These are phyloP conservation scores for Hirtodrosophila histrioides DNA, from an alignment of 2,888 invertebrate genomes.

Conservation along the genomic window DNA sequence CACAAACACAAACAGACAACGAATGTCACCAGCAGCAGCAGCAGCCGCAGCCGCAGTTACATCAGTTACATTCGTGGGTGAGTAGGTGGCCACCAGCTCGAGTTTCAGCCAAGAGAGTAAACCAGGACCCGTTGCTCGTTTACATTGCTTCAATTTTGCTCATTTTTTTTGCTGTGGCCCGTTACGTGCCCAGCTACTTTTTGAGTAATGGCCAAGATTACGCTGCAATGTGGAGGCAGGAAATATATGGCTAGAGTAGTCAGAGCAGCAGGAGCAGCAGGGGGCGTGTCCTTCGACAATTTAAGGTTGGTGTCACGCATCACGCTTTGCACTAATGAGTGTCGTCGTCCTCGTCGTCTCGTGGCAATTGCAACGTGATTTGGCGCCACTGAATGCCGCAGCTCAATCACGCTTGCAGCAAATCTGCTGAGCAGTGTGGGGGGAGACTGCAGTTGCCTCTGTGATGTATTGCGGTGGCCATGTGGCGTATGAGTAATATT, in stretches of 20 bases:
- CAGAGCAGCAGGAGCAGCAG: not conserved
- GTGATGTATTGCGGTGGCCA: constrained; percentile 38
- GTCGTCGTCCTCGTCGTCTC: constrained; percentile 43
- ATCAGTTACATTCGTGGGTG: constrained; percentile 28
- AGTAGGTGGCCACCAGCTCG: constrained; percentile 17
- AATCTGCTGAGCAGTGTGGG: constrained; percentile 14
- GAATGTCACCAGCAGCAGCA: constrained; percentile 28
- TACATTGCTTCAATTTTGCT: constrained; percentile 42
- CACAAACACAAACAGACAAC: constrained; percentile 32
- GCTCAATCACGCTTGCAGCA: constrained; percentile 56
- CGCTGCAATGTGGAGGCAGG: constrained; percentile 57
- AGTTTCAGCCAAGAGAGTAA: not conserved
- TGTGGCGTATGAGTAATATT: constrained; percentile 61
- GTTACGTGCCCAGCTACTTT: constrained; percentile 68
- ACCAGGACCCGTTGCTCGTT: constrained; percentile 30
- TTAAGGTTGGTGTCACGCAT: constrained; percentile 75
- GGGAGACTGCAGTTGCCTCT: constrained; percentile 7
- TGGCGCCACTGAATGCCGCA: constrained; percentile 56
- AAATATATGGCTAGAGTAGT: constrained; percentile 33
- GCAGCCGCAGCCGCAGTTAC: constrained; percentile 46
- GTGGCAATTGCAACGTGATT: constrained; percentile 73
- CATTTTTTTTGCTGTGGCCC: constrained; percentile 31
- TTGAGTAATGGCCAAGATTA: constrained; percentile 76
- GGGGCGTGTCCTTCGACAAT: constrained; percentile 61
- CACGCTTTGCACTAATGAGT: constrained; percentile 72